phyloP scores from a whole-genome alignment of 1,140 invertebrate genomes.

The Dendroctonus ponderosae region DNA sequence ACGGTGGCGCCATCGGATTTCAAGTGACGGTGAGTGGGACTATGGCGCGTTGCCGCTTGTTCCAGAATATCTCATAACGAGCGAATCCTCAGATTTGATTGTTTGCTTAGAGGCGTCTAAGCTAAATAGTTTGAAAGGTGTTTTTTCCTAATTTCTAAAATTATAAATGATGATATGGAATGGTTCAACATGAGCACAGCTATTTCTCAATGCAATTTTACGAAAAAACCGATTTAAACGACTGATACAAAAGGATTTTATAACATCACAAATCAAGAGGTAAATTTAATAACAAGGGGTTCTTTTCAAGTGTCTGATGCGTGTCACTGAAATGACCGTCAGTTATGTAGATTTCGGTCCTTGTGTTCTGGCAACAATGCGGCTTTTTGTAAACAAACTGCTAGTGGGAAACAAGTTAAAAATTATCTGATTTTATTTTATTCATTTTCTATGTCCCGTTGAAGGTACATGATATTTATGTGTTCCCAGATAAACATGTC shows the following conservation, averaged over 20 bases:
- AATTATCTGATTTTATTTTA: conserved; percentile 24
- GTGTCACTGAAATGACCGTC: conserved; percentile 26
- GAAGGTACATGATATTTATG: not conserved
- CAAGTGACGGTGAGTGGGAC: conserved; percentile 4
- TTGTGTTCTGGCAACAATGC: conserved; percentile 20
- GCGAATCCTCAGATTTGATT: not conserved
- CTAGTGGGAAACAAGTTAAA: conserved; percentile 20
- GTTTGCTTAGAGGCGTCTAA: too few relatives aligned
- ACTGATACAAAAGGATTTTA: not conserved
- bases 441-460: not conserved
- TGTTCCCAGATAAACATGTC: too few relatives aligned
- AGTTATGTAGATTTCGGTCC: conserved; percentile 19
- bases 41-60: conserved; percentile 15
- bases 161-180: too few relatives aligned
- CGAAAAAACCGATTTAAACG: too few relatives aligned
- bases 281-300: conserved; percentile 23
- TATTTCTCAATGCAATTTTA: too few relatives aligned
- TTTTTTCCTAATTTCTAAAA: too few relatives aligned
- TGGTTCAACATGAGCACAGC: too few relatives aligned
- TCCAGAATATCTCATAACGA: not conserved
- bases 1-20: conserved; percentile 21
- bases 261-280: conserved; percentile 5
- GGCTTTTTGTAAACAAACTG: conserved; percentile 20
- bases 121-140: too few relatives aligned
- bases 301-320: conserved; percentile 25